Percentiles rank a stretch among this genome's conserved stretches.
These are phyloP conservation scores for Cheilosia scutellata DNA, from an alignment of 2,888 invertebrate genomes.

Conservation along the genomic window DNA sequence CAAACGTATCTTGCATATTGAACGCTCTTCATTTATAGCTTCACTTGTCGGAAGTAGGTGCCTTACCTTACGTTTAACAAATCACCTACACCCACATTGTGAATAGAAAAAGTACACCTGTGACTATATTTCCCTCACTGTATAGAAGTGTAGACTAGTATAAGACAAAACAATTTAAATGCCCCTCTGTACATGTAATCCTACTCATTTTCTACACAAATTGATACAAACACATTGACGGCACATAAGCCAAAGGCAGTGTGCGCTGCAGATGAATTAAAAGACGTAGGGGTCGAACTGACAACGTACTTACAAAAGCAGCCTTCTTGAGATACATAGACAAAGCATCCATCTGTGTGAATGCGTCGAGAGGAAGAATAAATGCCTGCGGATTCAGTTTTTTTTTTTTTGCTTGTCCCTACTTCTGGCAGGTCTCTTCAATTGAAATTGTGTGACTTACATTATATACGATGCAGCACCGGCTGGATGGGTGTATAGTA, in stretches of 20 bases:
- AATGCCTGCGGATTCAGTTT: slow-evolving; percentile 49
- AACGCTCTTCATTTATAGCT: background rate
- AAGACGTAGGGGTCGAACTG: slow-evolving; percentile 68
- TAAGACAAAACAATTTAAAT: slow-evolving; percentile 7
- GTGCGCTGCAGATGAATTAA: slow-evolving; percentile 54
- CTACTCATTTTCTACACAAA: slow-evolving; percentile 54
- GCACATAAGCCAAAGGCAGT: slow-evolving; percentile 51
- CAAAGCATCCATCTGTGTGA: slow-evolving; percentile 21
- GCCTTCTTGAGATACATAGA: background rate
- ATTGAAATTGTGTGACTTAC: slow-evolving; percentile 55
- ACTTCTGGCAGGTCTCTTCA: slow-evolving; percentile 32
- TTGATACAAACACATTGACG: slow-evolving; percentile 51
- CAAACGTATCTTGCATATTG: background rate
- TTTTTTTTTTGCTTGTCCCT: no score
- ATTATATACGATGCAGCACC: background rate
- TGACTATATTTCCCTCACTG: slow-evolving; percentile 2
- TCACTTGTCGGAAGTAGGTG: slow-evolving; percentile 9
- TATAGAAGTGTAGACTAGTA: slow-evolving; percentile 1
- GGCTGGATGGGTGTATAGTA: background rate
- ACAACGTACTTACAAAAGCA: slow-evolving; percentile 25
- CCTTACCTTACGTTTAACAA: background rate
- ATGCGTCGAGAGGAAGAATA: slow-evolving; percentile 19
- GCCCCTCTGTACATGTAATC: slow-evolving; percentile 40
- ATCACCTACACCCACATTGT: background rate
- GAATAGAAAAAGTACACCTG: slow-evolving; percentile 17